Percentiles rank a stretch among this genome's conserved stretches.
phyloP scores from a whole-genome alignment of 2,797 vertebrate species.

The Enteromius trimaculatus region DNA sequence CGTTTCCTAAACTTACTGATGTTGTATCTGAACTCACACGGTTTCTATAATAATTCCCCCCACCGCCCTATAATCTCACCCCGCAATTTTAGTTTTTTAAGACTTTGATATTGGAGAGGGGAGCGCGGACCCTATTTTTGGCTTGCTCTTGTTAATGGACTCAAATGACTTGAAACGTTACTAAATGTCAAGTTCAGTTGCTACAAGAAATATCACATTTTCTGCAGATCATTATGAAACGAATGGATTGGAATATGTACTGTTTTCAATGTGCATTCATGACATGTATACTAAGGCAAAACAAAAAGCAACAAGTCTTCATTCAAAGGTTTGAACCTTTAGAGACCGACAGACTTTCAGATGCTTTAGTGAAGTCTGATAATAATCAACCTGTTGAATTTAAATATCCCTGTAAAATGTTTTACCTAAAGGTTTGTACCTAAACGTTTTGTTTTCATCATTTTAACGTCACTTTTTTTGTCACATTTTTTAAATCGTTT shows the following conservation, averaged over 20 bases:
- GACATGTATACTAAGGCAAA: neutral
- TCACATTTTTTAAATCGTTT: neutral
- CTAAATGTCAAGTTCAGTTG: neutral
- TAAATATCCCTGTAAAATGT: neutral
- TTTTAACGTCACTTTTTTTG: neutral
- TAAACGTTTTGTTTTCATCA: neutral
- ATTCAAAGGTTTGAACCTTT: neutral
- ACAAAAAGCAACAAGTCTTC: neutral
- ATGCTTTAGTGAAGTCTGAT: neutral
- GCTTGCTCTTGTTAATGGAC: neutral
- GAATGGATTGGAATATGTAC: neutral
- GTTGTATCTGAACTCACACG: neutral
- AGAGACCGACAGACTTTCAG: neutral
- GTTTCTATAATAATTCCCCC: neutral
- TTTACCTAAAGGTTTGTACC: neutral
- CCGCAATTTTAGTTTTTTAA: neutral
- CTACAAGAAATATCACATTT: neutral
- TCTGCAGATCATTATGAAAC: neutral
- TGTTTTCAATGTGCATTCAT: neutral
- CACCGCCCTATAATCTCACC: neutral
- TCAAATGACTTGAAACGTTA: slow-evolving; percentile 2
- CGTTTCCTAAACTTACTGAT: neutral
- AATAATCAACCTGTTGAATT: neutral
- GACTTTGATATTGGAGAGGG: slow-evolving; percentile 18
- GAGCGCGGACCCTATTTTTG: neutral